These are phyloP conservation scores for Thalassoma bifasciatum DNA, from an alignment of 2,113 vertebrate species.

Conservation along the genomic window DNA sequence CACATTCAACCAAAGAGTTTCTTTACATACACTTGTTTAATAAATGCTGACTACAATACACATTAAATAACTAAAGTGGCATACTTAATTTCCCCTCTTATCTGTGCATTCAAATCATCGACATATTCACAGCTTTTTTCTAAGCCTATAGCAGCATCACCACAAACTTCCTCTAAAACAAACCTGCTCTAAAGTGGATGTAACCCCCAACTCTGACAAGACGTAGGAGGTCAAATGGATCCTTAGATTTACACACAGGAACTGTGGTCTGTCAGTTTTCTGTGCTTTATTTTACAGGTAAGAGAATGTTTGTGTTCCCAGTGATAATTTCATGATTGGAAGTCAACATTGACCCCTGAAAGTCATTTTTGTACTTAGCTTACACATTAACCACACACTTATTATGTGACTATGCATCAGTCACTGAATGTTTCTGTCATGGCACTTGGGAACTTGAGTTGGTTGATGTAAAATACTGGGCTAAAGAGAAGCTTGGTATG, in stretches of 20 bases:
- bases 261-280: background rate
- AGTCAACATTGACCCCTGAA: background rate
- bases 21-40: background rate
- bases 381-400: background rate
- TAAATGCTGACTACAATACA: background rate
- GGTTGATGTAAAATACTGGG: constrained; percentile 49
- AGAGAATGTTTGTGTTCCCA: background rate
- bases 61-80: background rate
- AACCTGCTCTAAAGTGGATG: background rate
- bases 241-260: too few relatives aligned
- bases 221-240: too few relatives aligned
- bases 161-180: background rate
- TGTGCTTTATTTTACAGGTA: constrained; percentile 50
- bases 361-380: background rate
- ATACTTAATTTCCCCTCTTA: background rate
- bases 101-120: background rate
- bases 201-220: background rate
- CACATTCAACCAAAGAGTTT: background rate
- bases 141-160: background rate
- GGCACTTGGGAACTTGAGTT: constrained; percentile 57
- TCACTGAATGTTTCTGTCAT: constrained; percentile 21
- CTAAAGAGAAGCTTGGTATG: too few relatives aligned
- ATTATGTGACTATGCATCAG: constrained; percentile 27
- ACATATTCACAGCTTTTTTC: background rate
- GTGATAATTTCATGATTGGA: constrained; percentile 5